Evolutionary conservation across 2,888 invertebrate genomes (phyloP), one percentile per base, ranked within the genome.

Genomic region (Platycheirus rosarum): DNA sequence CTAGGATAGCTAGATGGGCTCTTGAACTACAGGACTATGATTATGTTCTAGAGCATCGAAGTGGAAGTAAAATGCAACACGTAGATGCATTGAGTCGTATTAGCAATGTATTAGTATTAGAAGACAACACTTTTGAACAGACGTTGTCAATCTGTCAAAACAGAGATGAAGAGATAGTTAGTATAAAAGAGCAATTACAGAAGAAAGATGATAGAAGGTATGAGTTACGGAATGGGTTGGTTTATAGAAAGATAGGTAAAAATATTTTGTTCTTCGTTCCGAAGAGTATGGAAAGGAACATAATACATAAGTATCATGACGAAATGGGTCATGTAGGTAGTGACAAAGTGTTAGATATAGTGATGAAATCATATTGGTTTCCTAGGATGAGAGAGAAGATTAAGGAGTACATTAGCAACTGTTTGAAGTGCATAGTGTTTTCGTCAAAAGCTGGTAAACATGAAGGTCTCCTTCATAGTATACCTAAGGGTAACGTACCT

Each of bases 21-120:
- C 23, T 23, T 23, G 23, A 23, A 23, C 23, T 23, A 23, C 23
- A 23, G 23, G 23, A 23, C 6, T 23, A 23, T 23, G 23, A 23
- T 23, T 23, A 23, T 23, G 23, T 23, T 23, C 23, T 23, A 11
- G 26, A 37, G 20, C 40, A 65, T 16, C 35, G 51, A 13, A 51
- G n/a, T 23, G 35, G 35, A 20, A 49, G 14, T 32, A 74, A 74
- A 44, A 88, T 87, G 88, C 66, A 53, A 26, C 87, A 87, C 75
- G 87, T 86, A 1, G 86, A 88, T 74, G 86, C 87, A 7, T 60
- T 87, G 9, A 88, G 87, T 63, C 48, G 86, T 14, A n/a, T 35
- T 2, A 32, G 29, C 1, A 48, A 44, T 14, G 51, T 78, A 29
- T 35, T 74, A 48, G 32, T 23, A 23, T 23, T 23, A 23, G 23